Evolutionary conservation across 1,140 invertebrate genomes (phyloP).

Genomic region (Cheumatopsyche charites): DNA sequence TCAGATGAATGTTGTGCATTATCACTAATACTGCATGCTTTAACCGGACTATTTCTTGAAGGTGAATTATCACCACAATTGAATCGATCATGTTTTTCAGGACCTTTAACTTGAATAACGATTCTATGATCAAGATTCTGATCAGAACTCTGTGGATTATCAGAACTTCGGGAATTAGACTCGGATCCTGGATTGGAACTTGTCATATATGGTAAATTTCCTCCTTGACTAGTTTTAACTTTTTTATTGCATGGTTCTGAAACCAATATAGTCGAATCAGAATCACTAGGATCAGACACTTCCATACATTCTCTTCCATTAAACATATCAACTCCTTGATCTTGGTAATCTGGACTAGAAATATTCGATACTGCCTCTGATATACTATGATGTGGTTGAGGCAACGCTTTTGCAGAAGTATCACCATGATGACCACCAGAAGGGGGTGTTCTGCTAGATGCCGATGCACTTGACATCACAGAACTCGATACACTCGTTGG

Average conservation of each 20-base stretch:
- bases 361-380: slow-evolving; percentile 86
- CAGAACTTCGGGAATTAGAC: slow-evolving; percentile 40
- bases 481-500: slow-evolving; percentile 86
- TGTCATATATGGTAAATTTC: slow-evolving; percentile 52
- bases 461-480: slow-evolving; percentile 69
- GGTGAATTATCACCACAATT: slow-evolving; percentile 29
- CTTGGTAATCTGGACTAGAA: slow-evolving; percentile 85
- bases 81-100: slow-evolving; percentile 63
- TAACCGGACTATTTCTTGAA: slow-evolving; percentile 40
- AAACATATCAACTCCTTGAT: slow-evolving; percentile 65
- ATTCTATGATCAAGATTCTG: slow-evolving; percentile 73
- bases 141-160: slow-evolving; percentile 56
- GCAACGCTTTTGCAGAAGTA: not conserved
- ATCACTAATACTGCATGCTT: slow-evolving; percentile 39
- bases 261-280: slow-evolving; percentile 78
- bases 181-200: slow-evolving; percentile 43
- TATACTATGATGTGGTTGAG: slow-evolving; percentile 60
- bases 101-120: slow-evolving; percentile 83
- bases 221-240: slow-evolving; percentile 56
- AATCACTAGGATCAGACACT: slow-evolving; percentile 84
- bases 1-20: slow-evolving; percentile 40
- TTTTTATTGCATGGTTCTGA: slow-evolving; percentile 75
- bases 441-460: slow-evolving; percentile 54
- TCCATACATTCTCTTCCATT: slow-evolving; percentile 79
- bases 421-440: slow-evolving; percentile 46